Base-by-base conservation (phyloP, 2,888 invertebrate species). In the Acleris laterana region DNA sequence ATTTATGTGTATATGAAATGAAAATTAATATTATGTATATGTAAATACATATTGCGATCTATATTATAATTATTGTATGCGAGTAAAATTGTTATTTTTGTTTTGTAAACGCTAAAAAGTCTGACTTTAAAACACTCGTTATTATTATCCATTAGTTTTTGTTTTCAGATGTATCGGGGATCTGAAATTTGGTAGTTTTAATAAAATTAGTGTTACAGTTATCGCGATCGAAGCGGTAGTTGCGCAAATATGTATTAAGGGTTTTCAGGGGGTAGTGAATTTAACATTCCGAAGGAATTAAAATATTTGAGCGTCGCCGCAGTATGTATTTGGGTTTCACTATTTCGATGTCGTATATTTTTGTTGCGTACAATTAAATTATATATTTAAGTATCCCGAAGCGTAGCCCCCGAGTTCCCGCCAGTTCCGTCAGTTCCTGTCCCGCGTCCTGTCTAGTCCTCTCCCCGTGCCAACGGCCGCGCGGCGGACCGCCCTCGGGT, bases 111-210 rank as follows among this genome's bases (percentile, higher is more conserved):
- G 87, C 87, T 89, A 86, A 90, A 77, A 92, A 92, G 93, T 92
- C 92, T 92, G 93, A 93, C 92, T 92, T 91, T 88, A 85, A 69
- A 88, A 88, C 86, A 88, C 85, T 90, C 90, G 91, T 92, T 91
- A 77, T 77, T 38, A 80, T 80, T 56, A 66, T 56, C 65, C 65
- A 51, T 66, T 66, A 66, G 61, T 87, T 83, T 84, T 80, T 78
- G 83, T 84, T 82, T 87, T 89, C 90, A 88, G 88, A 88, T 83
- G 76, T 68, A 64, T 60, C 50, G 77, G 82, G 82, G 80, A 80
- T 89, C 89, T 90, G 88, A 88, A 85, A 83, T 83, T 76, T 77
- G 75, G 82, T 89, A 86, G 87, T 87, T 87, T 80, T 76, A 83
- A 79, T 72, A 81, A 85, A 86, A 68, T 85, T 81, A 85, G 83